Evolutionary conservation across 2,113 vertebrate species (phyloP).

Genomic region (Fulica atra): DNA sequence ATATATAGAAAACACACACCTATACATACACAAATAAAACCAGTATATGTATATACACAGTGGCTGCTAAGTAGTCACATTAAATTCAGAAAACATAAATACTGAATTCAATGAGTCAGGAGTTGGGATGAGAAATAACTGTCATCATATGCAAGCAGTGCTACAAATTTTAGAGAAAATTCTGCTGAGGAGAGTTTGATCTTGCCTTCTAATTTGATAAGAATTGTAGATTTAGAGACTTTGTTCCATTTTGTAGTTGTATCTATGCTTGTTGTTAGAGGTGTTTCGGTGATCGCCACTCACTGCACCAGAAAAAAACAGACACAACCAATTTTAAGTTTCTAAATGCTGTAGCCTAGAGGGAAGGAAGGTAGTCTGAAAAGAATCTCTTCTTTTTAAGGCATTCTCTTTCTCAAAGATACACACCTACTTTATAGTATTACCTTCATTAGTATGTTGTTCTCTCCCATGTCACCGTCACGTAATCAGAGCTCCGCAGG

Average conservation of each 20-base stretch:
- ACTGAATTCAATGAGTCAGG: neutral
- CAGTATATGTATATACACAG: too few species aligned
- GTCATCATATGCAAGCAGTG: neutral
- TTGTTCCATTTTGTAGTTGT: neutral
- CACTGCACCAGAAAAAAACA: neutral
- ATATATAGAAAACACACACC: neutral
- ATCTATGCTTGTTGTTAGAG: neutral
- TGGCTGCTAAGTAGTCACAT: neutral
- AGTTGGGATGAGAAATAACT: neutral
- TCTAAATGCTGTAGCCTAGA: neutral
- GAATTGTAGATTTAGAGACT: neutral
- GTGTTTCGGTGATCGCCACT: neutral
- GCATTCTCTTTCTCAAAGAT: too few species aligned
- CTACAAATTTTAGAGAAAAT: neutral
- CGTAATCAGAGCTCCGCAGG: rapidly evolving
- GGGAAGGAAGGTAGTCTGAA: neutral
- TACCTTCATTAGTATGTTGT: neutral
- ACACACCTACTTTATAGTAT: rapidly evolving
- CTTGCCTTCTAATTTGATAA: neutral
- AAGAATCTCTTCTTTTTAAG: neutral
- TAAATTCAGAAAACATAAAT: neutral
- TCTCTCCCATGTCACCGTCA: rapidly evolving
- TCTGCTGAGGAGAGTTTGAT: neutral
- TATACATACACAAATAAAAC: neutral
- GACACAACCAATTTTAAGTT: neutral